phyloP scores from a whole-genome alignment of 2,113 vertebrate species.

The Pelecanus crispus region DNA sequence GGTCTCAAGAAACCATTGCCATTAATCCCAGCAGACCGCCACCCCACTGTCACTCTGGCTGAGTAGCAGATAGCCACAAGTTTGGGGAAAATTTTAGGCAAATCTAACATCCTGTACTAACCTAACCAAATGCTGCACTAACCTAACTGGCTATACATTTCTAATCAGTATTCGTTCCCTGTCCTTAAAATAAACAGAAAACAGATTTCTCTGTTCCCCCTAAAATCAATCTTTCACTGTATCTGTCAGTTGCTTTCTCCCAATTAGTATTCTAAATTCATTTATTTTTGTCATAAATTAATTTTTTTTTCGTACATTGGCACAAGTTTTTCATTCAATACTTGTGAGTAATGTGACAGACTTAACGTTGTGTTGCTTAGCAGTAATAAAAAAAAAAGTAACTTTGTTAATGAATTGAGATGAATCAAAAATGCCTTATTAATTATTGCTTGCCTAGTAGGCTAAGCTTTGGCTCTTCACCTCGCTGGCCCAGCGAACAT shows the following conservation, averaged over 20 bases:
- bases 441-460: constrained; percentile 90
- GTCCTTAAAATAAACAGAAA: constrained; percentile 79
- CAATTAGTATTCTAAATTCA: constrained; percentile 78
- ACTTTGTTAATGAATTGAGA: constrained; percentile 85
- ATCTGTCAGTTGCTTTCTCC: constrained; percentile 72
- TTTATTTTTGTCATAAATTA: constrained; percentile 75
- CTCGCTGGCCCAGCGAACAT: constrained; percentile 84
- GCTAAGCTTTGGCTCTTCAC: constrained; percentile 91
- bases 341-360: constrained; percentile 69
- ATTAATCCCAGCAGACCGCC: background rate
- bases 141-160: constrained; percentile 52
- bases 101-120: constrained; percentile 45
- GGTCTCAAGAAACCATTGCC: background rate
- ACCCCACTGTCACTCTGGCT: background rate
- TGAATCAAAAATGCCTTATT: constrained; percentile 82
- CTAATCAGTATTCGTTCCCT: constrained; percentile 76
- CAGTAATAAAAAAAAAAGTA: constrained; percentile 56
- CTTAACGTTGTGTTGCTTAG: constrained; percentile 56
- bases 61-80: background rate
- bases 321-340: constrained; percentile 71
- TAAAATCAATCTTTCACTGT: constrained; percentile 76
- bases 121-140: constrained; percentile 60
- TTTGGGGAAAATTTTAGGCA: constrained; percentile 41
- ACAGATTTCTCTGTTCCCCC: constrained; percentile 74
- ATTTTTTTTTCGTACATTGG: constrained; percentile 70